phyloP scores from a whole-genome alignment of 2,113 vertebrate genomes.

The Psephotus haematonotus region DNA sequence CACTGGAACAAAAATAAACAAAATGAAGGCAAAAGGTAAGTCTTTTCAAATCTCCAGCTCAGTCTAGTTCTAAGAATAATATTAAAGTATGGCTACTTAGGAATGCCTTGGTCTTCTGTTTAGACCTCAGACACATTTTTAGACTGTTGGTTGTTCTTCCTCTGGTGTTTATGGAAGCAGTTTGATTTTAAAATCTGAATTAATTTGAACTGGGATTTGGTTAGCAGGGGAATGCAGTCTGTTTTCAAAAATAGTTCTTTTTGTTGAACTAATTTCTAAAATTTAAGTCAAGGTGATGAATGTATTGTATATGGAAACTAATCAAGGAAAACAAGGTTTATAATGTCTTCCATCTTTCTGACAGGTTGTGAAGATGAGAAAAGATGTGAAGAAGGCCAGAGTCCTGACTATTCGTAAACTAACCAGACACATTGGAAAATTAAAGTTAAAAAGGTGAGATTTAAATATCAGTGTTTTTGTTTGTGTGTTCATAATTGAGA shows the following conservation, averaged over 20 bases:
- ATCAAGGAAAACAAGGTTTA: not conserved
- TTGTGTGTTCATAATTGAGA: not conserved
- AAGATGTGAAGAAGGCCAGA: conserved; percentile 90
- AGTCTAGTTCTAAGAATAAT: conserved; percentile 13
- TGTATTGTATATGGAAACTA: not conserved
- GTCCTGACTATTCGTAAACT: conserved; percentile 88
- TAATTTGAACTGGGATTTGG: not conserved
- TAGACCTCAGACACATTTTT: conserved; percentile 33
- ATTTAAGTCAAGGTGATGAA: not conserved
- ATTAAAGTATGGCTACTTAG: conserved; percentile 28
- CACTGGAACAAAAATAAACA: not conserved
- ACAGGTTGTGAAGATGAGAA: conserved; percentile 96
- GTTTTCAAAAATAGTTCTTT: not conserved
- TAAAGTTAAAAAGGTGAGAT: conserved; percentile 89
- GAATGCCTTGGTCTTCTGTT: conserved; percentile 45
- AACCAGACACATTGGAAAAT: conserved; percentile 80
- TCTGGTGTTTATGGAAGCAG: conserved; percentile 25
- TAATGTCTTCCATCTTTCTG: conserved; percentile 51
- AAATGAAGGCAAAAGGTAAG: conserved; percentile 2
- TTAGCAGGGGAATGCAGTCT: not conserved
- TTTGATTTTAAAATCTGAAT: conserved; percentile 26
- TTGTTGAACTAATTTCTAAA: not conserved
- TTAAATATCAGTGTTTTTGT: not conserved
- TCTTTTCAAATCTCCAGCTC: not conserved
- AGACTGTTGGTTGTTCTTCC: conserved; percentile 35